Base-by-base conservation (phyloP, 2,888 invertebrate species). In the Lithophane socia region DNA sequence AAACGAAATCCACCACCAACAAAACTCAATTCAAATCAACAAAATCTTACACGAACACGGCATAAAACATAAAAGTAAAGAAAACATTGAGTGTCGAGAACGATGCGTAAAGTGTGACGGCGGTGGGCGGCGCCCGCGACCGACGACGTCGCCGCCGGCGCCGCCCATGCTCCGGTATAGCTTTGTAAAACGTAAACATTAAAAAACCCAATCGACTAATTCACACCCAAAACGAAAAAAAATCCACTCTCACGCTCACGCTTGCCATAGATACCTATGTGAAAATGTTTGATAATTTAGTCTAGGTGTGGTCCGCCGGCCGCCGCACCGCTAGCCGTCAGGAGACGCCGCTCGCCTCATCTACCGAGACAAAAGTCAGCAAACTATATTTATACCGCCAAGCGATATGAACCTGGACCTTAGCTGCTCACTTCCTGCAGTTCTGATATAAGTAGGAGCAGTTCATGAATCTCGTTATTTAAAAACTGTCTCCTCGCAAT, bases 211-310 rank as follows among this genome's bases (percentile, higher is more conserved):
- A 96, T 96, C 96, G 96, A 96, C 96, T 96, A 96, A 96, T 95
- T 96, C 96, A 96, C 96, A 96, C 96, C 96, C 96, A 95, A 96
- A 96, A 96, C 95, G 95, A 95, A 96, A 95, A 87, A 94, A 96
- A 96, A 96, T 96, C 94, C 97, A 97, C 97, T 96, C 97, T 96
- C 97, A 97, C 97, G 96, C 97, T 96, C 96, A 97, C 97, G 94
- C 97, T 97, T 96, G 96, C 95, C 95, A 96, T 96, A 97, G 97
- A 96, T 96, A 97, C 96, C 96, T 96, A 97, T 96, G 96, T 96
- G 96, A 96, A 96, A 96, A 96, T 95, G 95, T 96, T 95, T 95
- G 95, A 94, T 94, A 94, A 95, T 96, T 93, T 96, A 96, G 96
- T 95, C 94, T 95, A 96, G 96, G 95, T 94, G 96, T 93, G 92